Percentiles rank a stretch among this genome's conserved stretches.
phyloP scores from a whole-genome alignment of 2,113 vertebrate species.

The Cebidichthys violaceus region DNA sequence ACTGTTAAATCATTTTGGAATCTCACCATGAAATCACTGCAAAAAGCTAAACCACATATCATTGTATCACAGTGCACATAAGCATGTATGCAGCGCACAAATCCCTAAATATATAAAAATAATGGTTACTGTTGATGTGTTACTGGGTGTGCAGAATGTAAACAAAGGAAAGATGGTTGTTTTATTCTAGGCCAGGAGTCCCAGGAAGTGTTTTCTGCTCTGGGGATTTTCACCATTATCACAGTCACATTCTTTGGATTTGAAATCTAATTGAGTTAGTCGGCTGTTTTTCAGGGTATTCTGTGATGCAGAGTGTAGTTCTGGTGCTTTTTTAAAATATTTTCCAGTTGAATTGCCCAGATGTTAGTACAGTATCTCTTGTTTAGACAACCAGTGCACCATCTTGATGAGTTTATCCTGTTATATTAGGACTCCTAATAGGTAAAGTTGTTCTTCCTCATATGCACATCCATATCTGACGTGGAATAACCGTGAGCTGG shows the following conservation, averaged over 20 bases:
- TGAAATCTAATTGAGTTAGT: constrained; percentile 11
- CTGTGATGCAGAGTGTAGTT: not conserved
- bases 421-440: constrained; percentile 9
- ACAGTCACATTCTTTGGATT: constrained; percentile 13
- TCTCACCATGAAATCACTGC: constrained; percentile 14
- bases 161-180: not conserved
- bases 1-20: not conserved
- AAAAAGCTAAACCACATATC: constrained; percentile 14
- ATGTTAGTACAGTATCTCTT: not conserved
- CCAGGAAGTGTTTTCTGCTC: not conserved
- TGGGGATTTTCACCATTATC: constrained; percentile 5
- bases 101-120: not conserved
- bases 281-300: not conserved
- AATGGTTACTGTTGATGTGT: not conserved
- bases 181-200: not conserved
- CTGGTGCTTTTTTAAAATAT: not conserved
- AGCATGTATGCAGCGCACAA: constrained; percentile 14
- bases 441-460: not conserved
- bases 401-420: not conserved
- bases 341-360: not conserved
- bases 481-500: not conserved
- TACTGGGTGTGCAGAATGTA: not conserved
- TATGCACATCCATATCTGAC: not conserved
- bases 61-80: constrained; percentile 10
- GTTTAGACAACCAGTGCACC: not conserved